Evolutionary conservation across 1,140 invertebrate species (phyloP).

Genomic region (Aphidius gifuensis): DNA sequence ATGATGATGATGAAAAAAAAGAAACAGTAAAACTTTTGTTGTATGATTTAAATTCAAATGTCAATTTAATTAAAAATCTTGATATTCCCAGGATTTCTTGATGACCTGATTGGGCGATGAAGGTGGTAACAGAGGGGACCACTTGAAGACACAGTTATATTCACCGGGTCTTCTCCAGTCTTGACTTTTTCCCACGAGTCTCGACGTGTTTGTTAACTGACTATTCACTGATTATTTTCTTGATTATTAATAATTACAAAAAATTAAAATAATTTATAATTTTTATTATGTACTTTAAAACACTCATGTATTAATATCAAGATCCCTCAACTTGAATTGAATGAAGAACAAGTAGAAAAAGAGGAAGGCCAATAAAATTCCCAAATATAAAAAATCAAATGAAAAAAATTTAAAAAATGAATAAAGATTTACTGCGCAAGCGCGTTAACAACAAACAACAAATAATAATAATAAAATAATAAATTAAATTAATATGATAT

Average conservation of each 20-base stretch:
- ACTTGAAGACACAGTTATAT: conserved; percentile 6
- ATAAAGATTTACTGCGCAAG: not conserved
- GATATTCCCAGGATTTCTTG: not conserved
- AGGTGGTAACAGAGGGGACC: not conserved
- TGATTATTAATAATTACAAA: too few relatives aligned
- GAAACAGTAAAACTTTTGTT: too few relatives aligned
- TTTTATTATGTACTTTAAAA: too few relatives aligned
- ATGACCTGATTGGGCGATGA: not conserved
- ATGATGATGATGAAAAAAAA: too few relatives aligned
- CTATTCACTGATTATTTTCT: not conserved
- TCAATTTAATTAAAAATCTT: not conserved
- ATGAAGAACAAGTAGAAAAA: not conserved
- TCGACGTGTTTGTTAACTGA: not conserved
- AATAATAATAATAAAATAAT: not conserved
- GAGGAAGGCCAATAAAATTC: not conserved
- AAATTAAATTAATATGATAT: not conserved
- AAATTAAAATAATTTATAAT: too few relatives aligned
- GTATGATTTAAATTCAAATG: too few relatives aligned
- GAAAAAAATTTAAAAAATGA: too few relatives aligned
- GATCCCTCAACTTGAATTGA: not conserved
- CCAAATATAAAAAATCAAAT: too few relatives aligned
- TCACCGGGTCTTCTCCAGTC: conserved; percentile 12
- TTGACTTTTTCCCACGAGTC: conserved; percentile 6
- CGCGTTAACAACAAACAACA: not conserved
- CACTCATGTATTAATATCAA: too few relatives aligned